Conservation (phyloP, 2,113 vertebrate species). For the Coreoperca whiteheadi region DNA sequence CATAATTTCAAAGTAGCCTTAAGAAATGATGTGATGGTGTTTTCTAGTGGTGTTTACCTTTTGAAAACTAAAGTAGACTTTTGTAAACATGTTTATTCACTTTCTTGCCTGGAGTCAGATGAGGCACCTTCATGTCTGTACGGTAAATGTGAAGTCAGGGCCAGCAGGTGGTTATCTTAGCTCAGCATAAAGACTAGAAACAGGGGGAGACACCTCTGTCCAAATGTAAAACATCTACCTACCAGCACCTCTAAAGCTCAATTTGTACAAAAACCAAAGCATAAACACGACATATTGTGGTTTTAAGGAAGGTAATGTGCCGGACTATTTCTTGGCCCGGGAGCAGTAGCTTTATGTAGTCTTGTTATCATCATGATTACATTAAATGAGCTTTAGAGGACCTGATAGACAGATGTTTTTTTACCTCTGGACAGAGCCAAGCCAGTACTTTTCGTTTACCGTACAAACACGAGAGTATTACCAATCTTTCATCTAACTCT, state of each 20-base stretch:
- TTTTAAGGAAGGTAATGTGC: not conserved
- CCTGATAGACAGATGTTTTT: not conserved
- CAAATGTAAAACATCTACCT: no score
- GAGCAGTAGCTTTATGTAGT: not conserved
- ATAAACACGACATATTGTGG: not conserved
- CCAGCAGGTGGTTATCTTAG: not conserved
- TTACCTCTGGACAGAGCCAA: not conserved
- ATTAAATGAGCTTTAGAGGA: not conserved
- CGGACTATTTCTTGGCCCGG: not conserved
- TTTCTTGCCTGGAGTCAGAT: not conserved
- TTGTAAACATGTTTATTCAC: not conserved
- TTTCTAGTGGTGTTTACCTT: not conserved
- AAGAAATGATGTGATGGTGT: not conserved
- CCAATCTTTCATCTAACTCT: not conserved
- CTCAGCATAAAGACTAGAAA: not conserved
- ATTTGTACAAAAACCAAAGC: not conserved
- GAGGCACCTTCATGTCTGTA: not conserved
- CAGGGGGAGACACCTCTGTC: not conserved
- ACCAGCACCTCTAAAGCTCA: not conserved
- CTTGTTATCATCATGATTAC: not conserved
- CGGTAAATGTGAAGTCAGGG: not conserved
- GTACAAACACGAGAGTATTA: not conserved
- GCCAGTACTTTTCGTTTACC: not conserved
- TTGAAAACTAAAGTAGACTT: not conserved
- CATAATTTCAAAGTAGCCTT: not conserved